Evolutionary conservation across 2,888 invertebrate genomes (phyloP).

Genomic region (Caenorhabditis uteleia): DNA sequence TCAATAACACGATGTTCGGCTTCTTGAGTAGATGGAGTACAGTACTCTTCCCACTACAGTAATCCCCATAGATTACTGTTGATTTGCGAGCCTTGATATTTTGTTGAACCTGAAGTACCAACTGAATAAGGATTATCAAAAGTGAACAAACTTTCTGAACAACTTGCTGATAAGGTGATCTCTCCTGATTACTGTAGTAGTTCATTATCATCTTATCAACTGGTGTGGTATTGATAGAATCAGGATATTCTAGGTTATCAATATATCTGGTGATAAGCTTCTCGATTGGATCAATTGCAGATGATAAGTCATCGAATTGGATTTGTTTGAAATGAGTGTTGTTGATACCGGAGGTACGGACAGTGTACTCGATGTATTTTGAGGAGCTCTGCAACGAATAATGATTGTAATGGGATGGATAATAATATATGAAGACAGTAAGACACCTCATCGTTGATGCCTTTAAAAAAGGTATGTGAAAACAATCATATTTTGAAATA

Average conservation of each 20-base stretch:
- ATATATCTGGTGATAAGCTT: slow-evolving; percentile 1
- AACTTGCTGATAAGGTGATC: no score
- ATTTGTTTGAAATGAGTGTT: slow-evolving; percentile 45
- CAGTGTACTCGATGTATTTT: slow-evolving; percentile 29
- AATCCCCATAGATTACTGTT: slow-evolving; percentile 20
- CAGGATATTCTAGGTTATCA: slow-evolving; percentile 9
- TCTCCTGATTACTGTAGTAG: slow-evolving; percentile 6
- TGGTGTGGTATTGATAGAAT: background rate
- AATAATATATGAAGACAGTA: no score
- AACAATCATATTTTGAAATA: no score
- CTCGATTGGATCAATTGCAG: slow-evolving; percentile 21
- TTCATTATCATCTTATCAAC: slow-evolving; percentile 5
- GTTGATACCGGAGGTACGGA: slow-evolving; percentile 46
- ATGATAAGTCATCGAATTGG: slow-evolving; percentile 24
- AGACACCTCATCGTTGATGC: no score
- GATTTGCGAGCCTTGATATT: background rate
- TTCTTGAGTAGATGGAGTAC: slow-evolving; percentile 11
- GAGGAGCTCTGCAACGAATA: slow-evolving; percentile 10
- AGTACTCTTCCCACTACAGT: slow-evolving; percentile 27
- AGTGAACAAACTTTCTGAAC: no score
- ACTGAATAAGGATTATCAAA: no score
- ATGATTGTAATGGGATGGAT: no score
- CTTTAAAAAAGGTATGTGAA: no score
- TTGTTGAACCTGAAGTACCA: slow-evolving; percentile 6
- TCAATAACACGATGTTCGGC: slow-evolving; percentile 7